Percentiles rank a stretch among this genome's conserved stretches.
These are phyloP conservation scores for Chelonia mydas DNA, from an alignment of 2,797 vertebrate species.

Conservation along the genomic window DNA sequence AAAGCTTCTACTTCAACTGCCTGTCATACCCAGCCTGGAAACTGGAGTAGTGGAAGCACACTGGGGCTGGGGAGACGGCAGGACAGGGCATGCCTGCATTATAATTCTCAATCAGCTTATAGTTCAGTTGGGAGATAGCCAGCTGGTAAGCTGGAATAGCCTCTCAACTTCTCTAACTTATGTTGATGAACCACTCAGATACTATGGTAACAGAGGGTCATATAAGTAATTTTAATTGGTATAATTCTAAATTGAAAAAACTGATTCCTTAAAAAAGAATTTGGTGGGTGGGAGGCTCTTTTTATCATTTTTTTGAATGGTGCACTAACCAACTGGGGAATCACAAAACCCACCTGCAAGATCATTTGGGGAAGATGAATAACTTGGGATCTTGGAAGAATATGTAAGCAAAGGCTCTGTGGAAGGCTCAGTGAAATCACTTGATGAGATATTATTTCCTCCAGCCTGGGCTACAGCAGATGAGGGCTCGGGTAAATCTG, in stretches of 20 bases:
- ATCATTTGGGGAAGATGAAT: constrained; percentile 25
- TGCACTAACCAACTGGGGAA: neutral
- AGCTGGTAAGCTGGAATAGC: neutral
- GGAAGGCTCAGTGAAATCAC: fast-evolving
- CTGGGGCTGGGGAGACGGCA: neutral
- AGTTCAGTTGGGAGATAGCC: neutral
- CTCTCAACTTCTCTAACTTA: neutral
- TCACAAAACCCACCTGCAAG: constrained; percentile 51
- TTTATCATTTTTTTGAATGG: neutral
- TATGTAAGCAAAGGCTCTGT: neutral
- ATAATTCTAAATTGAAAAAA: neutral
- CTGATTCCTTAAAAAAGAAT: neutral
- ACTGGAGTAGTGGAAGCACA: neutral
- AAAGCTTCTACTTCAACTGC: neutral
- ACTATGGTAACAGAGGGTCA: neutral
- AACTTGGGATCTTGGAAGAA: neutral
- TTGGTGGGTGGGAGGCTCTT: neutral
- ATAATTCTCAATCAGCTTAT: too few species aligned
- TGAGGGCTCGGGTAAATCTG: fast-evolving
- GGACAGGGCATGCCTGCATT: too few species aligned
- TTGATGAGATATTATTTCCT: neutral
- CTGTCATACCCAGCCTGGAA: too few species aligned
- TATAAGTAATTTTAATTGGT: neutral
- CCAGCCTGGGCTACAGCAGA: neutral
- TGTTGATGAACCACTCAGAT: too few species aligned